These are phyloP conservation scores for Pluvialis apricaria DNA, from an alignment of 2,113 vertebrate species.

Conservation along the genomic window DNA sequence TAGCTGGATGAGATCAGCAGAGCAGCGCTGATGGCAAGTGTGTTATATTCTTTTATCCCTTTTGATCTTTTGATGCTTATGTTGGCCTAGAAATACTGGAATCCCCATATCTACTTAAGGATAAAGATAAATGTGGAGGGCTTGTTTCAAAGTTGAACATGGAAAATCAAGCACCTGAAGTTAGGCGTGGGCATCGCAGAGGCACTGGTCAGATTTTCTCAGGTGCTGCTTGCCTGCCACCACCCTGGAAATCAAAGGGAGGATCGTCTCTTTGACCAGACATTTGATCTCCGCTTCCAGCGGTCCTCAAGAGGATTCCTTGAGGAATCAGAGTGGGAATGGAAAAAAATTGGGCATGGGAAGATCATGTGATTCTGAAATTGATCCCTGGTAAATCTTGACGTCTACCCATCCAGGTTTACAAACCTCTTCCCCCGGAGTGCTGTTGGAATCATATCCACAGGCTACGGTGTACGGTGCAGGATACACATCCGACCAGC, in stretches of 20 bases:
- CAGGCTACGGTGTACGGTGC: constrained; percentile 79
- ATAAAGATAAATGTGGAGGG: not conserved
- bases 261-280: not conserved
- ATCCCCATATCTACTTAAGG: not conserved
- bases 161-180: not conserved
- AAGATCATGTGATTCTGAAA: not conserved
- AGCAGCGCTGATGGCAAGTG: not conserved
- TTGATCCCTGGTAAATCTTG: not conserved
- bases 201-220: not conserved
- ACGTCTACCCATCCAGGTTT: not conserved
- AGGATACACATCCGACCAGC: constrained; percentile 85
- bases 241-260: not conserved
- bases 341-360: rapidly evolving
- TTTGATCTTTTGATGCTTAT: not conserved
- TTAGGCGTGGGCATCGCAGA: not conserved
- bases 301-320: not conserved
- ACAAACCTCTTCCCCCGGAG: constrained; percentile 77
- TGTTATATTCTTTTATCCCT: not conserved
- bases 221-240: not conserved
- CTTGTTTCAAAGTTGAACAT: not conserved
- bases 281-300: not conserved
- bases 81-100: not conserved
- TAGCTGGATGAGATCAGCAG: not conserved
- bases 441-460: constrained; percentile 79
- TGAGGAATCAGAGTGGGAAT: not conserved